phyloP scores from a whole-genome alignment of 1,140 invertebrate species.

The Leptinotarsa texana region DNA sequence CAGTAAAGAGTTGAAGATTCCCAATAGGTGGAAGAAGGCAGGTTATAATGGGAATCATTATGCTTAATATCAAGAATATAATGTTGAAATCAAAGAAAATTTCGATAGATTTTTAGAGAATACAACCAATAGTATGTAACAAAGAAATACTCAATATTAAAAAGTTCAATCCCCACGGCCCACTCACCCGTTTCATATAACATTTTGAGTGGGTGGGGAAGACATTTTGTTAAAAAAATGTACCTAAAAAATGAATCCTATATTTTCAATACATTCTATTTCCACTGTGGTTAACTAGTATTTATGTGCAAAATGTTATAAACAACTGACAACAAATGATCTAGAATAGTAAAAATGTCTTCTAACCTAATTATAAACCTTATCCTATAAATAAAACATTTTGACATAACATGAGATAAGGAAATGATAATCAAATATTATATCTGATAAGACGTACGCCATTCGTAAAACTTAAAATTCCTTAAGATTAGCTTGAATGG shows the following conservation, averaged over 20 bases:
- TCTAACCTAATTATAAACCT: conserved; percentile 45
- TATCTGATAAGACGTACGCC: not conserved
- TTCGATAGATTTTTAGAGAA: too few relatives aligned
- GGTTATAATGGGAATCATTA: not conserved
- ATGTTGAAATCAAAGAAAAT: not conserved
- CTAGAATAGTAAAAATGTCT: conserved; percentile 34
- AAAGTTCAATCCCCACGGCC: not conserved
- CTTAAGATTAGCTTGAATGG: not conserved
- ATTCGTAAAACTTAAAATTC: not conserved
- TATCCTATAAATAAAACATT: conserved; percentile 35
- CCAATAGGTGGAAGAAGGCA: not conserved
- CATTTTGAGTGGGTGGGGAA: not conserved
- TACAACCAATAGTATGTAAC: too few relatives aligned
- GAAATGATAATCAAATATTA: conserved; percentile 9
- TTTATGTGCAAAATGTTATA: not conserved
- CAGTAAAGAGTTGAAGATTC: not conserved
- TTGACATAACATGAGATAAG: conserved; percentile 30
- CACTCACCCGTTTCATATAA: not conserved
- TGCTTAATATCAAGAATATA: not conserved
- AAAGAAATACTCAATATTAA: not conserved
- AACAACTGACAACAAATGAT: not conserved
- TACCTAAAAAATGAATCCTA: too few relatives aligned
- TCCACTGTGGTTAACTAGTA: too few relatives aligned
- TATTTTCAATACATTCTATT: too few relatives aligned
- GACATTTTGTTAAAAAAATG: not conserved